A percentile compares a stretch with the other conserved stretches of the same genome.
Evolutionary conservation across 2,113 vertebrate species (phyloP).

Genomic region (Plotosus lineatus): DNA sequence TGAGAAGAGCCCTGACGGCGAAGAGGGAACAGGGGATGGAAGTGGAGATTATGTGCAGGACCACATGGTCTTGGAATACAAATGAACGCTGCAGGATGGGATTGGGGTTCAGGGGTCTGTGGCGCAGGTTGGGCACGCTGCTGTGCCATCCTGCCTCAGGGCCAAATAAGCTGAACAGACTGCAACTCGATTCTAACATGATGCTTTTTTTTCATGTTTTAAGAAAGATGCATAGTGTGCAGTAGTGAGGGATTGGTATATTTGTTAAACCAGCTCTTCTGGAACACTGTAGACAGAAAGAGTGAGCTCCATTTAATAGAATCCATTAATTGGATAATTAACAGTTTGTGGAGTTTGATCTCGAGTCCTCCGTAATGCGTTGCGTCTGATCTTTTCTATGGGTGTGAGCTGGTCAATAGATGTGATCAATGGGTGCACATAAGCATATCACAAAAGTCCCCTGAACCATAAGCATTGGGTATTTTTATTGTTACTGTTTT

Average conservation of each 20-base stretch:
- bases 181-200: conserved; percentile 38
- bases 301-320: conserved; percentile 52
- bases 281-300: conserved; percentile 37
- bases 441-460: conserved; percentile 59
- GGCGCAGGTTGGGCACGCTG: conserved; percentile 33
- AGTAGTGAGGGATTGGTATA: conserved; percentile 12
- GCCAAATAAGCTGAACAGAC: conserved; percentile 45
- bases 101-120: conserved; percentile 60
- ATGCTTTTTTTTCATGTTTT: neutral
- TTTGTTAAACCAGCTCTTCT: conserved; percentile 1
- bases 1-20: conserved; percentile 47
- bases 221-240: conserved; percentile 6
- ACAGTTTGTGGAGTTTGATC: conserved; percentile 32
- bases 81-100: conserved; percentile 68
- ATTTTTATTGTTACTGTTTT: conserved; percentile 30
- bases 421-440: conserved; percentile 59
- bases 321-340: conserved; percentile 52
- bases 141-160: conserved; percentile 47
- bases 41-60: conserved; percentile 67
- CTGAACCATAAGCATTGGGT: conserved; percentile 54
- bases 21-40: conserved; percentile 62
- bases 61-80: conserved; percentile 71
- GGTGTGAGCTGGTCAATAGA: conserved; percentile 62
- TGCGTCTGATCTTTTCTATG: conserved; percentile 61
- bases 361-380: conserved; percentile 62